Conservation (phyloP, 2,797 vertebrate species). For the Kryptopterus vitreolus region DNA sequence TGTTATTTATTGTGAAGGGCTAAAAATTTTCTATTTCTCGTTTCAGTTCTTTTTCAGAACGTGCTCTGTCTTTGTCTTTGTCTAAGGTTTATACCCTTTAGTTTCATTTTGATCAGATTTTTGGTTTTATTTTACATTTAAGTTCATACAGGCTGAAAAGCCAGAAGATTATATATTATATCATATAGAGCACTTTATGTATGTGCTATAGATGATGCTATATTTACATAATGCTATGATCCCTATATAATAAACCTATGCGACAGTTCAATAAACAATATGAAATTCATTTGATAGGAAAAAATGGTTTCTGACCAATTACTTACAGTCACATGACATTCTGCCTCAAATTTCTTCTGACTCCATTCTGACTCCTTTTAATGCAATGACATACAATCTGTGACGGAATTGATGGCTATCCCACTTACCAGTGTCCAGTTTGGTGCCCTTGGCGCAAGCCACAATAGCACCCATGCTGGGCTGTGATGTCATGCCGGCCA, state of each 20-base stretch:
- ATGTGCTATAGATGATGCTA: neutral
- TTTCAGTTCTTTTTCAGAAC: neutral
- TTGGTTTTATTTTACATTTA: neutral
- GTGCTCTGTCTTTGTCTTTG: neutral
- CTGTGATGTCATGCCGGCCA: slow-evolving; percentile 96
- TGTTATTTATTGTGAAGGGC: slow-evolving; percentile 15
- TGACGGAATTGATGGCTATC: neutral
- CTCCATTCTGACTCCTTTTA: neutral
- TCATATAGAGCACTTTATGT: neutral
- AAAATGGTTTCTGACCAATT: neutral
- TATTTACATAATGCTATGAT: neutral
- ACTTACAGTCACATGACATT: neutral
- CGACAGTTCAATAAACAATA: neutral
- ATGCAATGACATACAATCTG: neutral
- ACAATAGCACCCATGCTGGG: slow-evolving; percentile 95
- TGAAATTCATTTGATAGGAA: neutral
- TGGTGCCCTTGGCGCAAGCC: slow-evolving; percentile 84
- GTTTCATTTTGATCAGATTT: neutral
- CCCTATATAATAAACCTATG: neutral
- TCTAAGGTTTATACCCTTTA: neutral
- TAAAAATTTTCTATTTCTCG: slow-evolving; percentile 9
- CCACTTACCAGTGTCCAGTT: slow-evolving; percentile 83
- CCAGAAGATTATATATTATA: neutral
- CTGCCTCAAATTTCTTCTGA: neutral
- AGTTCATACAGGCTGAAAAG: neutral